Base-by-base conservation (phyloP, 2,797 vertebrate genomes). In the Podarcis lilfordi region DNA sequence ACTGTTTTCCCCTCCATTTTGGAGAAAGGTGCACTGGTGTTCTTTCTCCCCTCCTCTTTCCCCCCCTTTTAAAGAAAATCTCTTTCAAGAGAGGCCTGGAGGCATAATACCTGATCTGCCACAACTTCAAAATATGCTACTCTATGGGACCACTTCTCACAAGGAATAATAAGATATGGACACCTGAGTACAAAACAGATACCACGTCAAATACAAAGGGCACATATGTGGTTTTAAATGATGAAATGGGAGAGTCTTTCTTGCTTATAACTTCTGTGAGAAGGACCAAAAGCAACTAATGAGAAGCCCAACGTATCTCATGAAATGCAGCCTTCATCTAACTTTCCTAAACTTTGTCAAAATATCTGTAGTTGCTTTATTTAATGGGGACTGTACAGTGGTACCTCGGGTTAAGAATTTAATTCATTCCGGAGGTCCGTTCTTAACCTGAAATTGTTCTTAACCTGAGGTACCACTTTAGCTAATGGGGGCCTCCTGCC, bases 1-100 rank as follows among this genome's bases (percentile, higher is more conserved):
- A 86, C 72, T 88, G 1, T 86, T 91, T 89, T 45, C 40, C 81
- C 50, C n/a, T 3, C 77, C 76, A 59, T 55, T 82, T 37, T 29
- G 80, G 72, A 37, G 27, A 13, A 37, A 85, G 55, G 25, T 64
- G 43, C 17, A 86, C 84, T 76, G 72, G 32, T 74, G 50, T 43
- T 64, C 55, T n/a, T 45, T 27, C 17, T 6, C 21, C 8, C n/a
- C 10, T 5, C 13, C 10, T 32, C 75, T 2, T 0, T 5, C 59
- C 80, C 59, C 25, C 27, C 4, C 45, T 11, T 55, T 55, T 29
- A 64, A 64, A 68, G 3, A 64, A 64, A 91, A 89, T 88, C 4
- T 40, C 35, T 61, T 61, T 75, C 37, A 64, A 40, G 19, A 8
- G 40, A 68, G 85, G 32, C 37, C 8, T 82, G 1, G 8, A 74